phyloP scores from a whole-genome alignment of 2,797 vertebrate genomes.

The Falco biarmicus region DNA sequence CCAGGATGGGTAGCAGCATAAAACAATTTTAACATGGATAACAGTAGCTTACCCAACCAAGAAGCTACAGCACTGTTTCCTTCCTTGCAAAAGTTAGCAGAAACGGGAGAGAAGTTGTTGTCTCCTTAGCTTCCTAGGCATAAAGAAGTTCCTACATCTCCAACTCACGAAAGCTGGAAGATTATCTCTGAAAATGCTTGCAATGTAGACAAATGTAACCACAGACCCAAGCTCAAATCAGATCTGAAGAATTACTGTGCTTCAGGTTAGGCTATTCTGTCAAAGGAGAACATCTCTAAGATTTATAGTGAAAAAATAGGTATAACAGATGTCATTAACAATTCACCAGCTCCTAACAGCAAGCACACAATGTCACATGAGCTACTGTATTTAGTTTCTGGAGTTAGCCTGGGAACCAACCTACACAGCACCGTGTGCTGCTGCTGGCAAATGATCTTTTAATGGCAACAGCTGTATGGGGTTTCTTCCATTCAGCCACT shows the following conservation, averaged over 20 bases:
- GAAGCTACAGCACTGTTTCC: not conserved
- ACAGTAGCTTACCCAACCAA: not conserved
- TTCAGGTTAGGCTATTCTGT: slow-evolving; percentile 63
- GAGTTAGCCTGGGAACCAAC: slow-evolving; percentile 28
- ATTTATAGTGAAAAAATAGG: slow-evolving; percentile 1
- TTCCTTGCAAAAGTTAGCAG: not conserved
- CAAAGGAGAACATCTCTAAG: not conserved
- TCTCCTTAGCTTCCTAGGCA: not conserved
- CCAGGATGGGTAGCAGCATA: not conserved
- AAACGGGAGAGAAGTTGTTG: not conserved
- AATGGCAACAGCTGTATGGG: slow-evolving; percentile 44
- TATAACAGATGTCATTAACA: not conserved
- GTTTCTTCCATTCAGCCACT: slow-evolving; percentile 22
- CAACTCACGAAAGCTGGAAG: slow-evolving; percentile 34
- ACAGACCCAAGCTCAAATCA: not conserved
- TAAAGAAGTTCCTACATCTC: not conserved
- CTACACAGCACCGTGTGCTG: slow-evolving; percentile 18
- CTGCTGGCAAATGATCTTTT: slow-evolving; percentile 61
- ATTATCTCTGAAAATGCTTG: slow-evolving; percentile 28
- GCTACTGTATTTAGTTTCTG: slow-evolving; percentile 2
- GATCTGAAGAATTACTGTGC: slow-evolving; percentile 68
- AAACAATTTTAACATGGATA: not conserved
- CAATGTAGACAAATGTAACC: not conserved
- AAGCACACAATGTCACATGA: not conserved
- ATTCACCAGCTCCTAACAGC: not conserved